phyloP scores from a whole-genome alignment of 2,113 vertebrate genomes.

The Aphelocoma coerulescens region DNA sequence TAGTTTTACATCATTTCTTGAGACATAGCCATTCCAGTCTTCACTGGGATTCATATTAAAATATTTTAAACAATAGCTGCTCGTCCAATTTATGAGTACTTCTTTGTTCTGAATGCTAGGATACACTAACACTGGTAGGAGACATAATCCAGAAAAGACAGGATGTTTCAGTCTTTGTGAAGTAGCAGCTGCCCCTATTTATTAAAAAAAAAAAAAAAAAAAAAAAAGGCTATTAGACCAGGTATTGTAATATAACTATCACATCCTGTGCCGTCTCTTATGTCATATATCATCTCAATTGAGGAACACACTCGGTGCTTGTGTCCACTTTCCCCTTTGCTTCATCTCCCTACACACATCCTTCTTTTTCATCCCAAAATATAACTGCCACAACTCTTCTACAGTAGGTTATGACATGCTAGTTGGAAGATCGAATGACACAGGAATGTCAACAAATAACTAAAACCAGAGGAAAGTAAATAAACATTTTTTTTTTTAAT shows the following conservation, averaged over 20 bases:
- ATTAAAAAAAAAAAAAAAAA: neutral
- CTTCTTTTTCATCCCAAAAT: neutral
- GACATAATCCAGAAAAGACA: conserved; percentile 14
- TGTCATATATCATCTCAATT: neutral
- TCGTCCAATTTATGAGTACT: neutral
- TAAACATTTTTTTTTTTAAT: neutral
- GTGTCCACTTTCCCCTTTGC: neutral
- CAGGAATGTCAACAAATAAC: neutral
- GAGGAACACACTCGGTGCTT: neutral
- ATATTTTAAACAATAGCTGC: conserved; percentile 5
- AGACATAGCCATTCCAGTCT: neutral
- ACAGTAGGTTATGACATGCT: neutral
- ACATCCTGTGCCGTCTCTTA: neutral
- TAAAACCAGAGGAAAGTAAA: neutral
- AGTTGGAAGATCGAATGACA: neutral
- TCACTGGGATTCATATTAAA: neutral
- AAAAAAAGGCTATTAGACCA: neutral
- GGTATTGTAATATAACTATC: neutral
- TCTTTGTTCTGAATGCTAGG: neutral
- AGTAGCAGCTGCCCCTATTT: neutral
- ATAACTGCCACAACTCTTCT: neutral
- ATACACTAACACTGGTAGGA: neutral
- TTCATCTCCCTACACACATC: neutral
- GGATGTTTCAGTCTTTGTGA: neutral
- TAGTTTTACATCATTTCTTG: neutral